Base-by-base conservation (phyloP, 2,888 invertebrate species). In the Drosophila rubida region DNA sequence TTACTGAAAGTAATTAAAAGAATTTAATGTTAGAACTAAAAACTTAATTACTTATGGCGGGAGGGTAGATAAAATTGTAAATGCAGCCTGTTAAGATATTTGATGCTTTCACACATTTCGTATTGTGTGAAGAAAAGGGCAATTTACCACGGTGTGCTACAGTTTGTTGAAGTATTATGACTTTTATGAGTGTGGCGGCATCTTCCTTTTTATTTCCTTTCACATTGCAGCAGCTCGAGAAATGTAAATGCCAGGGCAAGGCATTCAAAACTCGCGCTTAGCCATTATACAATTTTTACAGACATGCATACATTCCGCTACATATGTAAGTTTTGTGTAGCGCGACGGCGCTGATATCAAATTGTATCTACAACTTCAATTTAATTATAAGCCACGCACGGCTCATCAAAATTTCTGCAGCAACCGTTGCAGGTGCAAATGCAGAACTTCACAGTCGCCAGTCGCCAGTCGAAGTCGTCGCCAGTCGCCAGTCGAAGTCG, bases 321-420 rank as follows among this genome's bases (percentile, higher is more conserved):
- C 30, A 42, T 22, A 39, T 16, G 35, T 44, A 51, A 76, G 80
- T 65, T 81, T 87, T 81, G 84, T 87, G 87, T 70, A 64, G 80
- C 80, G 74, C 67, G 77, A 68, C 87, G 80, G 39, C 23, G 65
- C 54, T 68, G 77, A 78, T 78, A 72, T 87, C 78, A 81, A 81
- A 69, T 62, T 80, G 80, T 83, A 75, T 83, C 77, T 86, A 86
- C 88, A 83, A 83, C 73, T 75, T 83, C 80, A 83, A 78, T 80
- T 83, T 88, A 88, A 84, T 84, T 88, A 84, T 80, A 88, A 78
- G 80, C 78, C 68, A 60, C 59, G 82, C 79, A 66, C 63, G 70
- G 75, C 75, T 80, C 88, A 80, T 88, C 87, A 88, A 88, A 73
- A 70, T 88, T 68, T 74, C 67, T 48, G 74, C 69, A 57, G 61